Percentiles rank a stretch among this genome's conserved stretches.
Conservation (phyloP, 2,797 vertebrate genomes). For the Acanthornis magna region DNA sequence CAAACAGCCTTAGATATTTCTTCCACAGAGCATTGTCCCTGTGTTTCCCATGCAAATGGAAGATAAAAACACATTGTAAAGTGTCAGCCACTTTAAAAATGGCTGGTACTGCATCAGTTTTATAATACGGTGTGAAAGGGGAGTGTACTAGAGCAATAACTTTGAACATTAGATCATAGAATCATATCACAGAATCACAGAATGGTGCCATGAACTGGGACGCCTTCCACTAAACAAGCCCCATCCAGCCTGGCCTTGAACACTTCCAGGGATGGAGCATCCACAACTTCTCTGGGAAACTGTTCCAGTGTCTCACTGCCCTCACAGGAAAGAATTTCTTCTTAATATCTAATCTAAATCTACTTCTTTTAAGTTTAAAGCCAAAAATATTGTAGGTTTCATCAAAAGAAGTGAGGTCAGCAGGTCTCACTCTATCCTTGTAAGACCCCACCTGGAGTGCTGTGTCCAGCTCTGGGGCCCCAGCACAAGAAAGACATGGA, state of each 20-base stretch:
- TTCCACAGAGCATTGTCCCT: background rate
- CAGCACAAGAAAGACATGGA: background rate
- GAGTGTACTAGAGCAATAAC: background rate
- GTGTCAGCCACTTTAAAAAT: background rate
- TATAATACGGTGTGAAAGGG: background rate
- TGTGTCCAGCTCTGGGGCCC: background rate
- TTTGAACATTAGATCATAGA: background rate
- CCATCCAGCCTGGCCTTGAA: background rate
- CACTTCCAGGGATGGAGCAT: background rate
- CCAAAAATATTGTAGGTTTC: background rate
- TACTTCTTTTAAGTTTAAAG: background rate
- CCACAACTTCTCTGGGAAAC: background rate
- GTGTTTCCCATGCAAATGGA: slow-evolving; percentile 24
- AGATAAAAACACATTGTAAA: background rate
- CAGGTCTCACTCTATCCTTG: background rate
- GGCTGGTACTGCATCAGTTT: background rate
- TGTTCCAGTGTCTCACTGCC: background rate
- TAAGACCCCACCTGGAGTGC: background rate
- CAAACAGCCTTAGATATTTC: background rate
- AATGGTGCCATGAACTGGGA: background rate
- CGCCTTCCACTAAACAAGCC: background rate
- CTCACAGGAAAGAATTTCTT: background rate
- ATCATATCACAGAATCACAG: background rate
- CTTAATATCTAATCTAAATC: background rate
- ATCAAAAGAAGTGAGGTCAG: background rate